phyloP scores from a whole-genome alignment of 1,140 invertebrate species.

The Lepidurus arcticus region DNA sequence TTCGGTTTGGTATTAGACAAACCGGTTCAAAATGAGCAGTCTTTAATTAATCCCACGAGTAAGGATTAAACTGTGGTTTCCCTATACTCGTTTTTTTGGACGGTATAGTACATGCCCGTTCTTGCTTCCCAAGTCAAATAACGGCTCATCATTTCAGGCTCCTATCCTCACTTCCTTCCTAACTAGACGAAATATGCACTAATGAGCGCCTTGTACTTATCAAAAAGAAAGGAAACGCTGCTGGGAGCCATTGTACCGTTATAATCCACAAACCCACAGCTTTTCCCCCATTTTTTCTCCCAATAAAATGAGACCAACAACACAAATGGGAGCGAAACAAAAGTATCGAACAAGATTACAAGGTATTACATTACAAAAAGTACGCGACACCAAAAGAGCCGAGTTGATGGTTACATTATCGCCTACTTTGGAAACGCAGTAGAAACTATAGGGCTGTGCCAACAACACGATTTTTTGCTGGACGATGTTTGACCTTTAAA shows the following conservation, averaged over 20 bases:
- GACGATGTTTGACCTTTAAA: background rate
- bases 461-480: background rate
- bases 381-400: background rate
- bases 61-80: no score
- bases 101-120: background rate
- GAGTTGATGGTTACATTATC: background rate
- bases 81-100: no score
- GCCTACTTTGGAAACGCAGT: background rate
- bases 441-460: background rate
- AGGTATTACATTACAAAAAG: background rate
- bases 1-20: no score
- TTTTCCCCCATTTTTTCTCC: background rate
- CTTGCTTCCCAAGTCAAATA: background rate
- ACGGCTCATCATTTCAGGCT: conserved; percentile 18
- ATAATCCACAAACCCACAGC: background rate
- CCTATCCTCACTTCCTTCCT: conserved; percentile 10
- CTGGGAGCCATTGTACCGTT: background rate
- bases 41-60: no score
- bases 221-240: background rate
- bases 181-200: conserved; percentile 19
- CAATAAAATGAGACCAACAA: background rate
- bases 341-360: conserved; percentile 10
- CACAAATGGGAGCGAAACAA: background rate
- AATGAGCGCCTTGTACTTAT: conserved; percentile 16
- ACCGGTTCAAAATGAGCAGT: no score